A percentile compares a stretch with the other conserved stretches of the same genome.
These are phyloP conservation scores for Esox niger DNA, from an alignment of 2,113 vertebrate genomes.

Conservation along the genomic window DNA sequence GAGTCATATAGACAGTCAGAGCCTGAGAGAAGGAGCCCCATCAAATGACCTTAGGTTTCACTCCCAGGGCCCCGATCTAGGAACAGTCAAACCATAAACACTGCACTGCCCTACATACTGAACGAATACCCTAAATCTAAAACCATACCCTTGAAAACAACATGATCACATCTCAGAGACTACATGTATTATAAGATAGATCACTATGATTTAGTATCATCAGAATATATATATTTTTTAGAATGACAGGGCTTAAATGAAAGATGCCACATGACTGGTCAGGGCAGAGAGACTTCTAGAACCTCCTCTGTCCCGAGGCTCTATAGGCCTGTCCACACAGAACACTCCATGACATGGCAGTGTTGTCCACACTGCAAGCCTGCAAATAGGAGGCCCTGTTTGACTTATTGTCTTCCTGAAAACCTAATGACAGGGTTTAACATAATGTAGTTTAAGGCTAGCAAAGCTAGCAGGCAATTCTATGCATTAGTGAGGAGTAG, in stretches of 20 bases:
- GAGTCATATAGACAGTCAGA: neutral
- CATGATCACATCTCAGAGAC: neutral
- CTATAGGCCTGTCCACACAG: constrained; percentile 6
- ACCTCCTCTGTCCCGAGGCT: constrained; percentile 4
- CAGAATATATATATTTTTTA: neutral
- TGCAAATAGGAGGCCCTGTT: neutral
- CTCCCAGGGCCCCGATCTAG: constrained; percentile 6
- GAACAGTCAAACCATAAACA: neutral
- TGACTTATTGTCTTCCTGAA: neutral
- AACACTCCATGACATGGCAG: neutral
- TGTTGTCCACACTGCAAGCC: neutral
- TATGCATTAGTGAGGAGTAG: neutral
- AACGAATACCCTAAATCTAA: neutral
- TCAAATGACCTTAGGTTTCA: constrained; percentile 1
- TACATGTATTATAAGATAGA: neutral
- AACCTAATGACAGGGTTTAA: neutral
- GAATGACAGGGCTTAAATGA: constrained; percentile 8
- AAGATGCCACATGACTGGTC: constrained; percentile 22
- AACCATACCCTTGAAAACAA: neutral
- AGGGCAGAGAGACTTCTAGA: constrained; percentile 17
- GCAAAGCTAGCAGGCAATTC: neutral
- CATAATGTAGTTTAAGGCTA: neutral
- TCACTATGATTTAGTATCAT: neutral
- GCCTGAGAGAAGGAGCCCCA: neutral
- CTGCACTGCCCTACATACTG: neutral